Evolutionary conservation across 2,888 invertebrate species (phyloP), one percentile per base, ranked within the genome.

Genomic region (Parnassius mnemosyne): DNA sequence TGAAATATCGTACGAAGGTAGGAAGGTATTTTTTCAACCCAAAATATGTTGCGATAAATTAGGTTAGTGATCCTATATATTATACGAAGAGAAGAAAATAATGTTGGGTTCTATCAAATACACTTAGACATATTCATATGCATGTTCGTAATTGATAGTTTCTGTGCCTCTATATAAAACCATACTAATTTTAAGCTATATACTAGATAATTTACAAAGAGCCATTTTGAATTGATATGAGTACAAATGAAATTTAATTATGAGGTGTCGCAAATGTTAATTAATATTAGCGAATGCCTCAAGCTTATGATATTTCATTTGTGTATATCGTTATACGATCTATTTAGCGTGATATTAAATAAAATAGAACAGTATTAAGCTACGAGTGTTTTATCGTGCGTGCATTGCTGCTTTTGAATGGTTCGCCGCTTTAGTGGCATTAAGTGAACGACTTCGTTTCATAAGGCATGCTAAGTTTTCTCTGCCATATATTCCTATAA

Each of bases 1-100:
- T 25, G 50, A 53, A 60, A 63, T 66, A 66, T 49, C 66, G 63
- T 63, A 67, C 64, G 68, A 71, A 16, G 11, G 44, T 49, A 9
- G 34, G 34, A 58, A 59, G 16, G 42, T 59, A 53, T 55, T 59
- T 59, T 56, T 55, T 58, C 59, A 59, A 49, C 58, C 52, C 59
- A 50, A 61, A 61, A 64, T 55, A 64, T 61, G 54, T 61, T 63
- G 56, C 56, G 47, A 60, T 63, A 60, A 63, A 63, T 60, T 63
- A 60, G 56, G 59, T 63, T 60, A 63, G 56, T 55, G 53, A 57
- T 53, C 47, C 53, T 63, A 60, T 63, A 64, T 46, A 61, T 66
- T 66, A 63, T 63, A 57, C 61, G 57, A 42, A 52, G 58, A 54
- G 52, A 53, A 60, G 50, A 61, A 65, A 60, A 57, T 62, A 61